Evolutionary conservation across 2,113 vertebrate species (phyloP).

Genomic region (Ornithorhynchus anatinus): DNA sequence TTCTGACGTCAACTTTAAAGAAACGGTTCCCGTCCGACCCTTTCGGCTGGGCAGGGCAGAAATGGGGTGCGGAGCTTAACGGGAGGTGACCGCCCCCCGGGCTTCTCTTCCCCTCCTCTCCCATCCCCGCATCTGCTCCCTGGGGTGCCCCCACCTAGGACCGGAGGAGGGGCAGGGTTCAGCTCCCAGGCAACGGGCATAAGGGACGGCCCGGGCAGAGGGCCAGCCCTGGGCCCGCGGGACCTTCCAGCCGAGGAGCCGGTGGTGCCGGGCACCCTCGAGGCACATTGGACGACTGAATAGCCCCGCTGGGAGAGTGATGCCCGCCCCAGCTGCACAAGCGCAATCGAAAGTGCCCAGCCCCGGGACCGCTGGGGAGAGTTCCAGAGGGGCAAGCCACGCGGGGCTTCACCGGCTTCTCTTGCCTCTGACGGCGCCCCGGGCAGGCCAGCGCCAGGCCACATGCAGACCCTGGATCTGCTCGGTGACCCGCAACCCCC

Average conservation of each 20-base stretch:
- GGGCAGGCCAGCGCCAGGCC: rapidly evolving
- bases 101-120: background rate
- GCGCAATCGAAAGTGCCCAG: background rate
- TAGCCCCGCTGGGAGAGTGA: too few species aligned
- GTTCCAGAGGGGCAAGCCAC: background rate
- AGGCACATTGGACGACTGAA: too few species aligned
- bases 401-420: rapidly evolving
- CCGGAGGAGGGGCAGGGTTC: background rate
- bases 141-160: background rate
- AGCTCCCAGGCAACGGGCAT: background rate
- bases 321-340: too few species aligned
- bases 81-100: background rate
- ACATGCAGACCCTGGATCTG: rapidly evolving
- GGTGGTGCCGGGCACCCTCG: background rate
- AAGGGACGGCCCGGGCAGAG: background rate
- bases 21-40: too few species aligned
- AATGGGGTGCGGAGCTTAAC: too few species aligned
- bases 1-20: too few species aligned
- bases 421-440: background rate
- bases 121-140: background rate
- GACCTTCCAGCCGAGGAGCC: rapidly evolving
- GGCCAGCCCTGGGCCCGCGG: background rate
- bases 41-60: too few species aligned
- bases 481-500: background rate
- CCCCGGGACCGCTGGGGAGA: rapidly evolving